Evolutionary conservation across 1,140 invertebrate genomes (phyloP).

Genomic region (Sminthurinus signatus): DNA sequence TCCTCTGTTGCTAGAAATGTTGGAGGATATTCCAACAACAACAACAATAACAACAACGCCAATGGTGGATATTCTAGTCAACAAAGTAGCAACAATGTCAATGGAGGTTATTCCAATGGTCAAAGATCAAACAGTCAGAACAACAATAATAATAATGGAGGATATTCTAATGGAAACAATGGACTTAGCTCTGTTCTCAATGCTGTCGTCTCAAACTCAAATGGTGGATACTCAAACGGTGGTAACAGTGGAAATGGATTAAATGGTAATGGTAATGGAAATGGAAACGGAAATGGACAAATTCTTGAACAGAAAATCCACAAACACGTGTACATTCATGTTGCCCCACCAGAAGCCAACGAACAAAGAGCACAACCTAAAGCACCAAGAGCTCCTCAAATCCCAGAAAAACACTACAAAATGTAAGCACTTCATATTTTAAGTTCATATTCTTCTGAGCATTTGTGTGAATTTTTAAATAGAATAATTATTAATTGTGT

Average conservation of each 20-base stretch:
- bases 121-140: not conserved
- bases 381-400: conserved; percentile 9
- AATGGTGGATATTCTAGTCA: not conserved
- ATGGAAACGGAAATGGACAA: conserved; percentile 29
- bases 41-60: not conserved
- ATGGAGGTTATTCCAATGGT: not conserved
- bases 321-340: conserved; percentile 32
- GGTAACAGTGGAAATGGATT: conserved; percentile 14
- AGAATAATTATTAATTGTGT: no score
- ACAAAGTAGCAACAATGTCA: not conserved
- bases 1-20: not conserved
- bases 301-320: conserved; percentile 2
- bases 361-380: conserved; percentile 14
- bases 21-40: not conserved
- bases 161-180: not conserved
- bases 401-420: conserved; percentile 40
- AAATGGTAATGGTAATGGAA: conserved; percentile 19
- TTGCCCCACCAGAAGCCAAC: conserved; percentile 30
- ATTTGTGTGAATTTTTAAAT: no score
- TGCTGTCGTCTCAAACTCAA: not conserved
- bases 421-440: conserved; percentile 61
- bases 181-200: no score
- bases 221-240: not conserved
- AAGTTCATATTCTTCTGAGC: no score
- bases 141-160: not conserved